These are phyloP conservation scores for Heteractis magnifica DNA, from an alignment of 92 coral and sea anemone species.

Conservation along the genomic window DNA sequence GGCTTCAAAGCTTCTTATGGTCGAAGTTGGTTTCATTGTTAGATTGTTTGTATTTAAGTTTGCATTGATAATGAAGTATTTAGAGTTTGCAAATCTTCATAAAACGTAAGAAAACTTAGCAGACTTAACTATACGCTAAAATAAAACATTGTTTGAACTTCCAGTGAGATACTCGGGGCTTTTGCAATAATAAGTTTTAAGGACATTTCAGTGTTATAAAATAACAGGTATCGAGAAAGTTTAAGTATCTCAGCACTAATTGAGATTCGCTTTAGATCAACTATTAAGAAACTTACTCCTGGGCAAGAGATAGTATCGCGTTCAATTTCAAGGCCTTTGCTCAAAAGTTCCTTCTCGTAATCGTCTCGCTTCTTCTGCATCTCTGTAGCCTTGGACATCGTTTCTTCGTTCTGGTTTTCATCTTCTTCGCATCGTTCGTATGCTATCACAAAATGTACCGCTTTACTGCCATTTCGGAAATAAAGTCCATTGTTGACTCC, in stretches of 20 bases:
- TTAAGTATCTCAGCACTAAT: background rate
- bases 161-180: no score
- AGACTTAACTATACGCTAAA: no score
- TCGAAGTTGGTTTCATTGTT: no score
- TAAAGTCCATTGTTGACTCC: constrained; percentile 21
- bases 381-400: constrained; percentile 39
- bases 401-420: constrained; percentile 58
- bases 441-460: constrained; percentile 72
- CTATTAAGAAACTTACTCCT: constrained; percentile 36
- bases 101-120: no score
- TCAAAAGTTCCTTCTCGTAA: constrained; percentile 55
- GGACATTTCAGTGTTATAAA: background rate
- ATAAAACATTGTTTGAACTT: no score
- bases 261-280: background rate
- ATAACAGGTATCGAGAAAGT: background rate
- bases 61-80: no score
- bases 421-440: constrained; percentile 54
- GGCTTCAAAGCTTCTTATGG: no score
- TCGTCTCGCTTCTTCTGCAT: constrained; percentile 48
- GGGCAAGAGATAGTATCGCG: constrained; percentile 34
- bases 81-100: no score
- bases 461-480: constrained; percentile 34
- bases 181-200: no score
- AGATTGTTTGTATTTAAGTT: no score
- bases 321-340: constrained; percentile 54